These are phyloP conservation scores for Hyposoter dolosus DNA, from an alignment of 2,888 invertebrate species.

Conservation along the genomic window DNA sequence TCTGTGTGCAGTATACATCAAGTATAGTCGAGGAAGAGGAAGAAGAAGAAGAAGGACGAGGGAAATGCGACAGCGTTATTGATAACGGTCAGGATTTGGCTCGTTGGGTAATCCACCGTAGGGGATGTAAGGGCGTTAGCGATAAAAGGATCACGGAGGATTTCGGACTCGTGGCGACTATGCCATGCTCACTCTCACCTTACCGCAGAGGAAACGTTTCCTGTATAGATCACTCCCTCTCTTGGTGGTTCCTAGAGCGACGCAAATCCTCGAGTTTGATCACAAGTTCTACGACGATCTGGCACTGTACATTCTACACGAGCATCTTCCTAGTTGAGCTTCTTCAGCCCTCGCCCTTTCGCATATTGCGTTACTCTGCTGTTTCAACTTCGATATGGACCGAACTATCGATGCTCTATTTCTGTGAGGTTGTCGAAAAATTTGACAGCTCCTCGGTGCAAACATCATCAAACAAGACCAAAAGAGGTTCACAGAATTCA, in stretches of 20 bases:
- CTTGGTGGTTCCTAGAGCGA: conserved; percentile 20
- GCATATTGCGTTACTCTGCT: conserved; percentile 20
- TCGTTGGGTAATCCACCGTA: conserved; percentile 78
- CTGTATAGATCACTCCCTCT: background rate
- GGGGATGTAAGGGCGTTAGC: conserved; percentile 77
- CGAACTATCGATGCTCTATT: conserved; percentile 14
- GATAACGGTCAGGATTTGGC: conserved; percentile 79
- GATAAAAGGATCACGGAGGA: conserved; percentile 81
- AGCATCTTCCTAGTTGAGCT: conserved; percentile 27
- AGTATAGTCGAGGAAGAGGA: conserved; percentile 51
- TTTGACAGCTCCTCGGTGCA: too few species aligned
- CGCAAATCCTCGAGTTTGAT: conserved; percentile 67
- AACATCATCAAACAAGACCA: too few species aligned
- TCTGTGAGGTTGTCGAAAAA: background rate
- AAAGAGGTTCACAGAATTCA: too few species aligned
- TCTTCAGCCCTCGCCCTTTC: background rate
- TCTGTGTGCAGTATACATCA: background rate
- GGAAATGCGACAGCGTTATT: conserved; percentile 77
- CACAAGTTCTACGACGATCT: conserved; percentile 57
- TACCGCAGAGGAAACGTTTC: conserved; percentile 18
- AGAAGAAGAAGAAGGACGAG: conserved; percentile 50
- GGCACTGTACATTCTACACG: conserved; percentile 9
- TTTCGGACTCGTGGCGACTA: conserved; percentile 76
- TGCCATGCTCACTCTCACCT: conserved; percentile 44
- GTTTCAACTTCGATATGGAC: conserved; percentile 45